Percentiles rank a stretch among this genome's conserved stretches.
These are phyloP conservation scores for Mirza zaza DNA, from an alignment of 2,113 vertebrate genomes.

Conservation along the genomic window DNA sequence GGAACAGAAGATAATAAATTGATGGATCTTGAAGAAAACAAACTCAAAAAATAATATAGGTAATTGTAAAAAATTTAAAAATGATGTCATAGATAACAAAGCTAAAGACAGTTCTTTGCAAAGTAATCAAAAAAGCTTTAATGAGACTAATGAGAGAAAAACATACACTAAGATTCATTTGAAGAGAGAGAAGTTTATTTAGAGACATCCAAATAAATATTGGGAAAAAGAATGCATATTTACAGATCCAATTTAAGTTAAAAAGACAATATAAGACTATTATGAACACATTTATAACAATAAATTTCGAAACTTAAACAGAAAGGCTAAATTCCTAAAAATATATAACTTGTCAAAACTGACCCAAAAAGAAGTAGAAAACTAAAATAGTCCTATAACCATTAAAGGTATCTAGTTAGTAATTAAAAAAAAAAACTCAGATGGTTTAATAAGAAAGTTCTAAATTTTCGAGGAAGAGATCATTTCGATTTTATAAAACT, in stretches of 20 bases:
- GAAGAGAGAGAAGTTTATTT: neutral
- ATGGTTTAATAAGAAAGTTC: neutral
- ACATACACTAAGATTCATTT: neutral
- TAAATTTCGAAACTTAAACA: neutral
- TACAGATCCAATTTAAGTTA: neutral
- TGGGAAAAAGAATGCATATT: neutral
- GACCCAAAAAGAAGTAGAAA: conserved; percentile 27
- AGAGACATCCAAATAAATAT: neutral
- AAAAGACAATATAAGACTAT: neutral
- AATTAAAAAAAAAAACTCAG: neutral
- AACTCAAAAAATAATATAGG: neutral
- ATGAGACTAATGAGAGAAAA: neutral
- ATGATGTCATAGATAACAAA: neutral
- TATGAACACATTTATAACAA: neutral
- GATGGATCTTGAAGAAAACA: neutral
- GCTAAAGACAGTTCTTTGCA: neutral
- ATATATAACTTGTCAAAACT: neutral
- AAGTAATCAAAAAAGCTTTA: neutral
- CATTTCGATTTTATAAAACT: neutral
- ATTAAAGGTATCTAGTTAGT: neutral
- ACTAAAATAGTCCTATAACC: neutral
- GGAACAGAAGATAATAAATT: neutral
- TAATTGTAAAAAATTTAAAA: neutral
- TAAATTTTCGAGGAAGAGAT: neutral
- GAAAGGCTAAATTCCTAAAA: conserved; percentile 5